Conservation (phyloP, 2,797 vertebrate genomes). For the Girardinus metallicus region DNA sequence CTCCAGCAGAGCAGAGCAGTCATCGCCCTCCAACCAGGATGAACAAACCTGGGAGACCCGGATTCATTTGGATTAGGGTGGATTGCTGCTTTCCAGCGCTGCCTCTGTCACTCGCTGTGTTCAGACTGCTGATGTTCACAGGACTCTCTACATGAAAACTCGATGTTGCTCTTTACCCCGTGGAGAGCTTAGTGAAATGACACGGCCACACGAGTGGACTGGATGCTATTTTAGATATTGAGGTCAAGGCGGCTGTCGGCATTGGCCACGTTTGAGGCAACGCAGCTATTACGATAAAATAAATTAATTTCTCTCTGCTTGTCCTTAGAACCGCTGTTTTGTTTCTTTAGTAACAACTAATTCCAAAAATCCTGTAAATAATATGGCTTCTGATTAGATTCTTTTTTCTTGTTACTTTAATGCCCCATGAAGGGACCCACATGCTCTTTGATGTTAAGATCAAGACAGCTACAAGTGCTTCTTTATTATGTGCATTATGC, state of each 20-base stretch:
- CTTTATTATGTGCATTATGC: conserved; percentile 74
- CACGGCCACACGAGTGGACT: conserved; percentile 51
- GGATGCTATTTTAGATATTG: conserved; percentile 69
- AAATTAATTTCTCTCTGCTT: conserved; percentile 36
- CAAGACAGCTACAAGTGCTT: conserved; percentile 69
- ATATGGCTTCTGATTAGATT: conserved; percentile 71
- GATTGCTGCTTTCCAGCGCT: conserved; percentile 68
- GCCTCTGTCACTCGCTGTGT: conserved; percentile 52
- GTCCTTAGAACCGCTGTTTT: conserved; percentile 34
- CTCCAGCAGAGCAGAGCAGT: conserved; percentile 71
- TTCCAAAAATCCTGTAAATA: conserved; percentile 68
- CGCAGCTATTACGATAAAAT: conserved; percentile 23
- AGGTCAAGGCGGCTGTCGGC: conserved; percentile 55
- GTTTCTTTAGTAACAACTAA: conserved; percentile 32
- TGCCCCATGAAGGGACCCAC: conserved; percentile 66
- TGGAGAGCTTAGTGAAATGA: conserved; percentile 64
- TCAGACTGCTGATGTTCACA: conserved; percentile 77
- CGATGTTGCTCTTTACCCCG: conserved; percentile 64
- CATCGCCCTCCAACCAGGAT: conserved; percentile 76
- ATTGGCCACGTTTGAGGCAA: conserved; percentile 50
- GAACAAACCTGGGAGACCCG: conserved; percentile 74
- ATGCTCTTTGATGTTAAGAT: conserved; percentile 77
- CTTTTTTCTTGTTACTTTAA: conserved; percentile 61
- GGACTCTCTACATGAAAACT: conserved; percentile 62
- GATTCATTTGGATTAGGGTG: conserved; percentile 86